Evolutionary conservation across 2,797 vertebrate species (phyloP).

Genomic region (Hirundo rustica): DNA sequence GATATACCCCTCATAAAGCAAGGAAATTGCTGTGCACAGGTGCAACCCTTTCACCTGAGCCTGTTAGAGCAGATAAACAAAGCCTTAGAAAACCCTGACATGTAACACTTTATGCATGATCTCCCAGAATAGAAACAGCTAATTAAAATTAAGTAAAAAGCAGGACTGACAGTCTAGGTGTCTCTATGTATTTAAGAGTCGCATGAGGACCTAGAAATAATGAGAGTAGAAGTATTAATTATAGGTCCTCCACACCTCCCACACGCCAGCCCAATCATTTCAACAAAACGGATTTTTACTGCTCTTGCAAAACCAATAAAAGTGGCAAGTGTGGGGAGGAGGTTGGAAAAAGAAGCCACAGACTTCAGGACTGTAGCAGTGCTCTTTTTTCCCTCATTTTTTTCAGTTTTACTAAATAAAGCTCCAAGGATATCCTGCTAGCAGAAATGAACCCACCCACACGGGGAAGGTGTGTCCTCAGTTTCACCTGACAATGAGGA

Average conservation of each 20-base stretch:
- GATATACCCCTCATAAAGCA: not conserved
- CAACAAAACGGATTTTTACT: not conserved
- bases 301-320: not conserved
- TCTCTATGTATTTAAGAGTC: not conserved
- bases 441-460: not conserved
- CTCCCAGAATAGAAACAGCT: conserved; percentile 25
- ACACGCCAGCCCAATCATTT: not conserved
- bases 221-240: not conserved
- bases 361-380: not conserved
- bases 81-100: not conserved
- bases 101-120: not conserved
- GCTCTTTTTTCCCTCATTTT: not conserved
- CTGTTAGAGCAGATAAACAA: not conserved
- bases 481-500: rapidly evolving
- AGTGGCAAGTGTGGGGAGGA: not conserved
- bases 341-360: not conserved
- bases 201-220: not conserved
- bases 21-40: not conserved
- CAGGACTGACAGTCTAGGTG: not conserved
- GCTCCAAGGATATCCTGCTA: not conserved
- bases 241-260: not conserved
- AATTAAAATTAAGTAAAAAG: conserved; percentile 32
- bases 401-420: not conserved
- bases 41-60: not conserved
- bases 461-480: not conserved